Evolutionary conservation across 2,797 vertebrate genomes (phyloP), one percentile per base, ranked within the genome.

Genomic region (Hoplostethus atlanticus): DNA sequence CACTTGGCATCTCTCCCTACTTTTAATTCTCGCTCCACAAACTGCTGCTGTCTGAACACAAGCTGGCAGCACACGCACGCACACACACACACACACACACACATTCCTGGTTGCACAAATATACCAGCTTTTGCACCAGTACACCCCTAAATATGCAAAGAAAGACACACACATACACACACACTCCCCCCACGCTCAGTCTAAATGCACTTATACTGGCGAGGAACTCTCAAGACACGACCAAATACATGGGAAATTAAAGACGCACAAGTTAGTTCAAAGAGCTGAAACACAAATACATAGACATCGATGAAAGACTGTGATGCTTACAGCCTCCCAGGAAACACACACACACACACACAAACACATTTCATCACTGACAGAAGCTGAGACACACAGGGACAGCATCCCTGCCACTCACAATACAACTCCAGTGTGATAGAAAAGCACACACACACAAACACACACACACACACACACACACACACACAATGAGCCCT

Each of bases 11-110:
- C 87, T 61, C 80, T 93, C 88, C 91, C 88, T 86, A 87, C 85
- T 92, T 93, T 93, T 92, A 89, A 93, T 94, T 93, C 86, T 86
- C 80, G 80, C 89, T 91, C 84, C 76, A 71, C 92, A 92, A 93
- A 92, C 91, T 90, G 89, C 90, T 90, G 91, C 85, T 91, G 91
- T 87, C 90, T 90, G 89, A 90, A 82, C 82, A 77, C 92, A 92
- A 90, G 89, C 91, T 92, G 90, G 82, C 83, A 84, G 51, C 67
- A 61, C 36, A 31, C 16, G 48, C 76, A 63, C 31, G 1, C 68
- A 52, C 71, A 44, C 76, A 64, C 56, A 57, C 79, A 53, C 50
- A 62, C 60, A 65, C 25, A 58, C 64, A 72, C 71, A 66, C 59
- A 56, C 21, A 17, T 7, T 8, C 77, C 50, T 61, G 53, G 36